Conservation (phyloP, 23 tunicate species). For the Oikopleura vanhoeffeni region DNA sequence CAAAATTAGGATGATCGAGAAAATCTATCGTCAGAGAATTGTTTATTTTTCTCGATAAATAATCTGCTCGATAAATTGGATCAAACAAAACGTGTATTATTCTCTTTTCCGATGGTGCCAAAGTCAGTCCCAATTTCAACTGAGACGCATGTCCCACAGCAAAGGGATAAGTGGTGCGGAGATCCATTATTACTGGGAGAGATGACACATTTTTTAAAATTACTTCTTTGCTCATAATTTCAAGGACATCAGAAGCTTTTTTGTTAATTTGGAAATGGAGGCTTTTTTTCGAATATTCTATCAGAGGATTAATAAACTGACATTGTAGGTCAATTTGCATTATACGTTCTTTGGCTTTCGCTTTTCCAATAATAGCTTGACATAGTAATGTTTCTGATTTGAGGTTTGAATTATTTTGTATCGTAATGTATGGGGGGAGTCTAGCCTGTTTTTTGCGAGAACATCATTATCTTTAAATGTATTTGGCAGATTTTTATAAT, state of each 20-base stretch:
- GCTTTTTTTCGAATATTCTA: constrained; percentile 29
- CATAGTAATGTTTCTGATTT: constrained; percentile 58
- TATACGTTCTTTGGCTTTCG: constrained; percentile 61
- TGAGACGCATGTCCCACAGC: background rate
- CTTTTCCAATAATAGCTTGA: constrained; percentile 77
- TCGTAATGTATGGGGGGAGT: too few species aligned
- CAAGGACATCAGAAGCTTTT: constrained; percentile 25
- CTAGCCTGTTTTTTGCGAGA: too few species aligned
- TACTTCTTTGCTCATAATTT: background rate
- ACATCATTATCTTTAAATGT: too few species aligned
- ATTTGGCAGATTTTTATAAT: too few species aligned
- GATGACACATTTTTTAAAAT: background rate
- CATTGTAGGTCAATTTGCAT: constrained; percentile 26
- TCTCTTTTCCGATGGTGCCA: background rate
- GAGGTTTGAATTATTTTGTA: too few species aligned
- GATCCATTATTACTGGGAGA: background rate
- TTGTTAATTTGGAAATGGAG: constrained; percentile 55
- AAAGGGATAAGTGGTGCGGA: background rate
- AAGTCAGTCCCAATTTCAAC: background rate
- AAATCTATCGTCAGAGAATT: constrained; percentile 43
- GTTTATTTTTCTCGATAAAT: constrained; percentile 46
- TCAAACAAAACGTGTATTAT: constrained; percentile 42
- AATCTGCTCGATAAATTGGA: constrained; percentile 59
- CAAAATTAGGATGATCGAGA: constrained; percentile 67
- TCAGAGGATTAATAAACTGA: constrained; percentile 59